phyloP scores from a whole-genome alignment of 2,888 invertebrate genomes.

The Zele albiditarsus region DNA sequence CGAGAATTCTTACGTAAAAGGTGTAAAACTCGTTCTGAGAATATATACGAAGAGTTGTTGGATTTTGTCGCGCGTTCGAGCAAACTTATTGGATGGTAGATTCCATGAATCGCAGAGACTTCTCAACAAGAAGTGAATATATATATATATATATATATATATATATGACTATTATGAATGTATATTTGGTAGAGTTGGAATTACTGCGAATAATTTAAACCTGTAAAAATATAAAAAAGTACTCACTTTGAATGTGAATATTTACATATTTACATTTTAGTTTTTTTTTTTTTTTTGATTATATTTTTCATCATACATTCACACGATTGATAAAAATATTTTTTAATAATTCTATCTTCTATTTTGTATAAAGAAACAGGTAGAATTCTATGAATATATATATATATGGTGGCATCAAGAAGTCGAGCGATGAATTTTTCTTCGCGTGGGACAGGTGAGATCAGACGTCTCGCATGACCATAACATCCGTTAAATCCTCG shows the following conservation, averaged over 20 bases:
- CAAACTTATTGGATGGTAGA: neutral
- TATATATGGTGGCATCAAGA: neutral
- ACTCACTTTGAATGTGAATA: neutral
- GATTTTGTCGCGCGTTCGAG: neutral
- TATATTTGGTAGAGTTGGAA: neutral
- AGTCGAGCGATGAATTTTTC: conserved; percentile 20
- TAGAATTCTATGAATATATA: neutral
- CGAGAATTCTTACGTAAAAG: conserved; percentile 22
- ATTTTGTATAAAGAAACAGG: neutral
- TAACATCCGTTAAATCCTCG: conserved; percentile 11
- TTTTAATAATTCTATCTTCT: conserved; percentile 14
- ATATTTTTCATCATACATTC: no score
- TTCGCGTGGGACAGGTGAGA: conserved; percentile 26
- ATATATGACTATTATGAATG: neutral
- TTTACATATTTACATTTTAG: neutral
- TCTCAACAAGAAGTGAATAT: neutral
- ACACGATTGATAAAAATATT: no score
- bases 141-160: neutral
- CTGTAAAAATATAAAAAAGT: neutral
- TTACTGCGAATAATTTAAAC: neutral
- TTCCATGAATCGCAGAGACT: conserved; percentile 14
- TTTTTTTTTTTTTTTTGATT: no score
- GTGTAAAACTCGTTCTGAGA: conserved; percentile 20
- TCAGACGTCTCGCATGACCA: conserved; percentile 17
- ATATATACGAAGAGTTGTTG: neutral